A percentile compares a stretch with the other conserved stretches of the same genome.
Evolutionary conservation across 2,797 vertebrate genomes (phyloP).

Genomic region (Myotis daubentonii): DNA sequence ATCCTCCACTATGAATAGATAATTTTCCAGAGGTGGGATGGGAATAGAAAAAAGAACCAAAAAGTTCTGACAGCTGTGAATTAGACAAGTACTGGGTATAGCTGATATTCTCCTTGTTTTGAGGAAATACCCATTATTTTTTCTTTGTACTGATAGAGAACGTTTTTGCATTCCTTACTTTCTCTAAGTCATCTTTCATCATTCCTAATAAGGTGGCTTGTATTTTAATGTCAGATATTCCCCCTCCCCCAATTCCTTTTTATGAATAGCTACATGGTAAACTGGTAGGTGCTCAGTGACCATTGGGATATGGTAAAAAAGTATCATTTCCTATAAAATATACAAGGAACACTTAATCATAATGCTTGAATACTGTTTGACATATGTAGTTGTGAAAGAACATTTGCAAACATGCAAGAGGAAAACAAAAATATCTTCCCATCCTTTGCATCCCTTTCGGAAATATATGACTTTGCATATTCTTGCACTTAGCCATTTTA

Average conservation of each 20-base stretch:
- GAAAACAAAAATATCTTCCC: neutral
- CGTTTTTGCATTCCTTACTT: neutral
- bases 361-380: neutral
- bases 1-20: slow-evolving; percentile 70
- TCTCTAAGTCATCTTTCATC: slow-evolving; percentile 32
- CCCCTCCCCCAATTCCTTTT: neutral
- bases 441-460: neutral
- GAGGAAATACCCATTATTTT: neutral
- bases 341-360: neutral
- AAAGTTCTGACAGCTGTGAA: slow-evolving; percentile 51
- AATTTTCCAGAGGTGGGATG: slow-evolving; percentile 54
- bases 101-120: neutral
- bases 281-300: neutral
- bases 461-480: neutral
- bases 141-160: neutral
- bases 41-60: slow-evolving; percentile 45
- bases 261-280: neutral
- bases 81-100: neutral
- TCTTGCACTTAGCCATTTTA: neutral
- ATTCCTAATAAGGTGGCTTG: neutral
- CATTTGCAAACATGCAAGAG: neutral
- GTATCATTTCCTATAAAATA: neutral
- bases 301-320: neutral
- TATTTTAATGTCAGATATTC: slow-evolving; percentile 29
- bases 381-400: neutral